Base-by-base conservation (phyloP, 2,888 invertebrate species). In the Stegana nigrithorax region DNA sequence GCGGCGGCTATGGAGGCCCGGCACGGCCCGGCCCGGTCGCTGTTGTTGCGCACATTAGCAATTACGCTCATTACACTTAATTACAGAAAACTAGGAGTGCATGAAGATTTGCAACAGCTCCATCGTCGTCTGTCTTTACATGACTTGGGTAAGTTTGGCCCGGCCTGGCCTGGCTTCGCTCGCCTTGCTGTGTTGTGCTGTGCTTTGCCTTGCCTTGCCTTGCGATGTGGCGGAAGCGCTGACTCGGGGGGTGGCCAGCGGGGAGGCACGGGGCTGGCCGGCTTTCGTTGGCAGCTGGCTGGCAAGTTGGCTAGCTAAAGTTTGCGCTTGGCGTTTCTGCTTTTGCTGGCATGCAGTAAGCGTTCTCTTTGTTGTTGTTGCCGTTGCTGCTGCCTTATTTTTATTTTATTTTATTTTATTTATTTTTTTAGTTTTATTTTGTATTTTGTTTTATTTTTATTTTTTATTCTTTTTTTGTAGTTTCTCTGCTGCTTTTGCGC, bases 1-100 rank as follows among this genome's bases (percentile, higher is more conserved):
- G 17, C 10, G n/a, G n/a, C 19, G 14, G 17, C n/a, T 14, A 7
- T 44, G n/a, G 17, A 44, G 17, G 17, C 8, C n/a, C 21, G n/a
- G 14, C 14, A 27, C 17, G n/a, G 14, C 21, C n/a, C 36, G 53
- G 21, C 36, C 7, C 21, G 53, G n/a, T 29, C 14, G 51, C 21
- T 50, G 50, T 50, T 50, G 50, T 26, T 65, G 70, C 66, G 73
- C 72, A 75, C 80, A 81, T 81, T 81, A 80, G 80, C 82, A 82
- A 83, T 82, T 82, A 82, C 80, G 78, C 82, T 83, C 82, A 82
- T 82, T 82, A 82, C 77, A 81, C 76, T 82, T 82, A 82, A 83
- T 82, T 82, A 81, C 80, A 78, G 73, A 80, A 80, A 73, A 74
- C 73, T 79, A 80, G 79, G 78, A 80, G 78, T 75, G 78, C 73